Evolutionary conservation across 2,113 vertebrate species (phyloP).

Genomic region (Plecturocebus donacophilus): DNA sequence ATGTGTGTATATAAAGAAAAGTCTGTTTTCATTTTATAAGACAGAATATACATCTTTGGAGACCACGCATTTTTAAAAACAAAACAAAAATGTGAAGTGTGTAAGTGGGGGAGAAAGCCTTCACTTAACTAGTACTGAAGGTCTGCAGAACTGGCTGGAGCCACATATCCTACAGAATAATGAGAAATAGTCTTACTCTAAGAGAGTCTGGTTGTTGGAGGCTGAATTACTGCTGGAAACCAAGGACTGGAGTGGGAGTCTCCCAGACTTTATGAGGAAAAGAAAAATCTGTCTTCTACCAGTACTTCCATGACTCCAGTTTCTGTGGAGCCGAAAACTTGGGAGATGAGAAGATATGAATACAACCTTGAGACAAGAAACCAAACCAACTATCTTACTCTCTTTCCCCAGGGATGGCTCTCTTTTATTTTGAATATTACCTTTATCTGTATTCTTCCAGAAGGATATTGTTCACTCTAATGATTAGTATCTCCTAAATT

Average conservation of each 20-base stretch:
- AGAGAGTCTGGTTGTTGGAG: background rate
- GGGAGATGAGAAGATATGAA: background rate
- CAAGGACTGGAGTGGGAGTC: fast-evolving
- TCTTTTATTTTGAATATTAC: background rate
- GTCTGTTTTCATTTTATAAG: background rate
- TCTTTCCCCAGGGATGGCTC: background rate
- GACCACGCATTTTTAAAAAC: background rate
- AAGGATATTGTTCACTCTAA: background rate
- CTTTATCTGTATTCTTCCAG: background rate
- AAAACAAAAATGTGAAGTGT: background rate
- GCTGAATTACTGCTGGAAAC: background rate
- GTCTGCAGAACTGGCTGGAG: background rate
- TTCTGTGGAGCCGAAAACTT: background rate
- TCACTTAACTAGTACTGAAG: background rate
- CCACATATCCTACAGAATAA: background rate
- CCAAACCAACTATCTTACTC: background rate
- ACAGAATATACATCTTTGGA: background rate
- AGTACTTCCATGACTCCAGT: background rate
- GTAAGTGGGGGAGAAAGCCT: background rate
- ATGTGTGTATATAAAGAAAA: background rate
- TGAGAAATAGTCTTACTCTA: background rate
- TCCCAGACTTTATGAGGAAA: background rate
- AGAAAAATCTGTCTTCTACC: background rate
- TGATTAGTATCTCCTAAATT: background rate
- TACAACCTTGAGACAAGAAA: background rate